Evolutionary conservation across 2,888 invertebrate genomes (phyloP).

Genomic region (Meiosimyza platycephala): DNA sequence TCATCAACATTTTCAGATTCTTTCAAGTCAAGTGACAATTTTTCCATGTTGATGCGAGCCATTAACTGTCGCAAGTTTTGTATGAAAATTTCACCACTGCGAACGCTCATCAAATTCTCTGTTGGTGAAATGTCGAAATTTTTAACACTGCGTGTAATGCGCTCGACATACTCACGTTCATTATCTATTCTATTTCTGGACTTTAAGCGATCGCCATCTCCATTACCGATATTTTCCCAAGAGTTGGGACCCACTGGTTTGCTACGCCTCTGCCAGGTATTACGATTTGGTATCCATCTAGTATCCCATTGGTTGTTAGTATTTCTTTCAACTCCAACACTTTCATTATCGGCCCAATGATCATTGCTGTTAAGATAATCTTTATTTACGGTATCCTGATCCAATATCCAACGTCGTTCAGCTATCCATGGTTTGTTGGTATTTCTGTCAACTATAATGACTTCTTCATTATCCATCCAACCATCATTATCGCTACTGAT

Average conservation of each 20-base stretch:
- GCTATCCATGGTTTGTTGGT: not conserved
- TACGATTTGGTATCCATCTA: not conserved
- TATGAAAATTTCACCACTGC: constrained; percentile 38
- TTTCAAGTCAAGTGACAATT: constrained; percentile 32
- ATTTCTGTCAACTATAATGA: not conserved
- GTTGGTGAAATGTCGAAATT: constrained; percentile 22
- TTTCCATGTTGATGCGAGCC: constrained; percentile 47
- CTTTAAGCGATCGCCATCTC: not conserved
- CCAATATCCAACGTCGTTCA: not conserved
- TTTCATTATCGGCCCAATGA: not conserved
- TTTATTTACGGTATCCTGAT: not conserved
- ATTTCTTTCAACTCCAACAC: not conserved
- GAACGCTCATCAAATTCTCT: constrained; percentile 32
- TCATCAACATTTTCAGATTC: not conserved
- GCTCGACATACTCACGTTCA: not conserved
- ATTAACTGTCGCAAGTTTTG: constrained; percentile 48
- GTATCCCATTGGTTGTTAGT: not conserved
- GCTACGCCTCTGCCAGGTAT: not conserved
- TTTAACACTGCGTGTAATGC: constrained; percentile 23
- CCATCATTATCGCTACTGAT: not conserved
- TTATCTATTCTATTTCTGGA: not conserved
- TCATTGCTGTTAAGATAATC: not conserved
- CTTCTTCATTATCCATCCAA: not conserved
- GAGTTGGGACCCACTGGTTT: no score
- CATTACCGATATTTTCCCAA: not conserved